Conservation (phyloP, 2,113 vertebrate genomes). For the Varanus salvator region DNA sequence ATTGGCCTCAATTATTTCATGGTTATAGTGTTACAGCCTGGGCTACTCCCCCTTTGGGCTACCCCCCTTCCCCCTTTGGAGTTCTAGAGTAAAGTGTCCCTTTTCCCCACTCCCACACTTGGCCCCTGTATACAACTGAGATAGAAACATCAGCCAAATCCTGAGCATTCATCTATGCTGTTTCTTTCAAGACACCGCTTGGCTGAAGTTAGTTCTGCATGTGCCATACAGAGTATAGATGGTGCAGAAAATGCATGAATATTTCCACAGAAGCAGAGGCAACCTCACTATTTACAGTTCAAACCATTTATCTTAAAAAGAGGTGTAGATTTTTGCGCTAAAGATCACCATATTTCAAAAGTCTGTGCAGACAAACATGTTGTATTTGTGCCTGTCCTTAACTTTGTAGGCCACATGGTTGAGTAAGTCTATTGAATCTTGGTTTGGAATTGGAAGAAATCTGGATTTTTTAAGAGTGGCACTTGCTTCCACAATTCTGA, state of each 20-base stretch:
- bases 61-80: too few species aligned
- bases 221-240: not conserved
- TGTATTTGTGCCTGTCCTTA: not conserved
- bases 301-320: not conserved
- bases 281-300: not conserved
- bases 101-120: too few species aligned
- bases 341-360: not conserved
- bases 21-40: too few species aligned
- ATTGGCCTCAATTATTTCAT: too few species aligned
- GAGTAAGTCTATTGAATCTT: not conserved
- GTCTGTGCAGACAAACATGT: not conserved
- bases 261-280: not conserved
- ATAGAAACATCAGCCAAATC: not conserved
- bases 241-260: not conserved
- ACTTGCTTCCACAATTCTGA: not conserved
- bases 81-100: too few species aligned
- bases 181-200: not conserved
- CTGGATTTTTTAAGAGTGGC: not conserved
- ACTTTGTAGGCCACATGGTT: not conserved
- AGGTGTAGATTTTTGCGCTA: not conserved
- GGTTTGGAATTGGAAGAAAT: not conserved
- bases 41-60: too few species aligned
- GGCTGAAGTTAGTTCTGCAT: not conserved
- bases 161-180: not conserved
- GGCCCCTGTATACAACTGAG: not conserved